These are phyloP conservation scores for Plebejus anna DNA, from an alignment of 2,888 invertebrate genomes.

Conservation along the genomic window DNA sequence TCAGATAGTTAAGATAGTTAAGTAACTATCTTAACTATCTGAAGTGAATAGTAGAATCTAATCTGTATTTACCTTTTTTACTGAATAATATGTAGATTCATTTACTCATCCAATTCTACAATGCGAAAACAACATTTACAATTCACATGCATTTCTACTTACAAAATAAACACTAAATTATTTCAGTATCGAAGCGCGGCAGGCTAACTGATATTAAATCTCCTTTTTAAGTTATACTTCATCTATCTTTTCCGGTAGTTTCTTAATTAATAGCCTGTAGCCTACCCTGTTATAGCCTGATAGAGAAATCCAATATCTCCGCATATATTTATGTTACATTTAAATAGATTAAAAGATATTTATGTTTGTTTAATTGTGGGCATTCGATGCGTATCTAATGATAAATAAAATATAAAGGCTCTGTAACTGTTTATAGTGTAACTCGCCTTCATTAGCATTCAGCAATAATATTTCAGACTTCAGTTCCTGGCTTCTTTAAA, in stretches of 20 bases:
- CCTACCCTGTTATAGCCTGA: slow-evolving; percentile 17
- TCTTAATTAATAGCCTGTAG: slow-evolving; percentile 26
- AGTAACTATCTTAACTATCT: no score
- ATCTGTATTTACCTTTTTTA: no score
- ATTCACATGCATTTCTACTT: background rate
- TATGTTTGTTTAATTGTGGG: slow-evolving; percentile 37
- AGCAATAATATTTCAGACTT: background rate
- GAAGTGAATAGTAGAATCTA: no score
- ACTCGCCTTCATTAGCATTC: background rate
- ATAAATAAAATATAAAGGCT: slow-evolving; percentile 36
- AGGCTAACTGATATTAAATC: slow-evolving; percentile 22
- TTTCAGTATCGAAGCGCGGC: slow-evolving; percentile 14
- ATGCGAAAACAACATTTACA: background rate
- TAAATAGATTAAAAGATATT: slow-evolving; percentile 31
- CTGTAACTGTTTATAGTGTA: slow-evolving; percentile 40
- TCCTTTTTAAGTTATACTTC: slow-evolving; percentile 23
- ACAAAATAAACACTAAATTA: slow-evolving; percentile 13
- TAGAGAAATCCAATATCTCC: slow-evolving; percentile 26
- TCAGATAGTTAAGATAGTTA: no score
- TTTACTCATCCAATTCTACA: background rate
- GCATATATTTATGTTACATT: slow-evolving; percentile 27
- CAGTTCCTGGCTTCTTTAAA: background rate
- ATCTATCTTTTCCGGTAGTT: slow-evolving; percentile 17
- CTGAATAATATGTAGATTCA: no score
- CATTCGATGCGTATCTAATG: slow-evolving; percentile 40